Conservation (phyloP, 1,140 invertebrate species). For the Ephestia elutella region DNA sequence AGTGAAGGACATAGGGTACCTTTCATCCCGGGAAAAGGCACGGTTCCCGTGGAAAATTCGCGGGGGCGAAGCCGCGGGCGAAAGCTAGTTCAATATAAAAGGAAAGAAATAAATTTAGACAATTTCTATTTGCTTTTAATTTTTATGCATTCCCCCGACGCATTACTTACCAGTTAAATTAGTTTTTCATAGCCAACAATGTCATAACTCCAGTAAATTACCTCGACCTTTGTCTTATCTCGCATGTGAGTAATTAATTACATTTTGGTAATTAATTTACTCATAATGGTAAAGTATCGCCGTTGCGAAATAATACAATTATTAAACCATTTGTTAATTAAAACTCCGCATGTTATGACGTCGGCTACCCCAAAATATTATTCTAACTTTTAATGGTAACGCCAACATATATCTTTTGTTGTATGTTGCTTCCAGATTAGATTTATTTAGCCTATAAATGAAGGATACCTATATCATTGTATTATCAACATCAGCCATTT, state of each 20-base stretch:
- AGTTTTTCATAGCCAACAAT: conserved; percentile 52
- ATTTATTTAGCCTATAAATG: no score
- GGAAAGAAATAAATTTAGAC: no score
- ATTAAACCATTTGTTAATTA: conserved; percentile 48
- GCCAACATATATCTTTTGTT: not conserved
- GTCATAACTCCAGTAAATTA: conserved; percentile 51
- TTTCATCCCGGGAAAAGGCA: no score
- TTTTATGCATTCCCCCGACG: no score
- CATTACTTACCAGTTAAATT: no score
- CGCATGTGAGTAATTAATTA: conserved; percentile 62
- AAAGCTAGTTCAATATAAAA: no score
- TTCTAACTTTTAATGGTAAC: conserved; percentile 1
- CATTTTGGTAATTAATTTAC: conserved; percentile 55
- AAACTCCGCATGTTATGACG: conserved; percentile 21
- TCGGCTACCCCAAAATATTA: conserved; percentile 6
- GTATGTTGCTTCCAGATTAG: not conserved
- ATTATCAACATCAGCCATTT: no score
- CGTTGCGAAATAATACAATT: conserved; percentile 44
- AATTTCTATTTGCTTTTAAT: no score
- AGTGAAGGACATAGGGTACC: no score
- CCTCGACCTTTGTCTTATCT: conserved; percentile 51
- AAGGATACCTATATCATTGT: no score
- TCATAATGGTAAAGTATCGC: conserved; percentile 46
- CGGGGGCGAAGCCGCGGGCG: no score
- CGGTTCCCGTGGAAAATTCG: no score